These are phyloP conservation scores for Todiramphus saurophagus DNA, from an alignment of 2,113 vertebrate species.

Conservation along the genomic window DNA sequence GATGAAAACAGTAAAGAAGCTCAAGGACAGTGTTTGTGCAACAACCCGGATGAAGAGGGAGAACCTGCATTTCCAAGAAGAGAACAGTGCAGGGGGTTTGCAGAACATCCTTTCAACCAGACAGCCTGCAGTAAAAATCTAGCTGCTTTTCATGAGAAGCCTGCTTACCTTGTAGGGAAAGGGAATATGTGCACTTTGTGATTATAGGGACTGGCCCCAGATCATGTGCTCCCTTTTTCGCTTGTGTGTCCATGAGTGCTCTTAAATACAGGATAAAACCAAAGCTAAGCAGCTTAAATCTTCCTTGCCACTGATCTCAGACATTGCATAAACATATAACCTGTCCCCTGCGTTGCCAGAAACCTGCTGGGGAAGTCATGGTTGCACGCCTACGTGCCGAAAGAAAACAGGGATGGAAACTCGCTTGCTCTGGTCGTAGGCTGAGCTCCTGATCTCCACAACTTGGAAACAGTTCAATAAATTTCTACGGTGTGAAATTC, in stretches of 20 bases:
- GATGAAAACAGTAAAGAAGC: neutral
- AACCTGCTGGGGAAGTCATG: neutral
- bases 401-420: neutral
- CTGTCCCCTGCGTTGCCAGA: neutral
- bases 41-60: neutral
- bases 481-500: neutral
- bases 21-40: neutral
- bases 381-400: too few species aligned
- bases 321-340: fast-evolving
- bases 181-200: neutral
- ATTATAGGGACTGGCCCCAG: neutral
- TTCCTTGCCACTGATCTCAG: neutral
- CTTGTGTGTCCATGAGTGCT: neutral
- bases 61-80: neutral
- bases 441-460: neutral
- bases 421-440: neutral
- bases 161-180: neutral
- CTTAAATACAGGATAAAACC: neutral
- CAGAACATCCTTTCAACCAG: neutral
- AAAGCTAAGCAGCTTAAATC: neutral
- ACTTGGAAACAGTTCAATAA: neutral
- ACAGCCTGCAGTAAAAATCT: neutral
- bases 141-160: neutral
- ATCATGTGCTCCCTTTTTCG: neutral
- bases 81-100: neutral